phyloP scores from a whole-genome alignment of 2,888 invertebrate genomes.

The Coleophora flavipennella region DNA sequence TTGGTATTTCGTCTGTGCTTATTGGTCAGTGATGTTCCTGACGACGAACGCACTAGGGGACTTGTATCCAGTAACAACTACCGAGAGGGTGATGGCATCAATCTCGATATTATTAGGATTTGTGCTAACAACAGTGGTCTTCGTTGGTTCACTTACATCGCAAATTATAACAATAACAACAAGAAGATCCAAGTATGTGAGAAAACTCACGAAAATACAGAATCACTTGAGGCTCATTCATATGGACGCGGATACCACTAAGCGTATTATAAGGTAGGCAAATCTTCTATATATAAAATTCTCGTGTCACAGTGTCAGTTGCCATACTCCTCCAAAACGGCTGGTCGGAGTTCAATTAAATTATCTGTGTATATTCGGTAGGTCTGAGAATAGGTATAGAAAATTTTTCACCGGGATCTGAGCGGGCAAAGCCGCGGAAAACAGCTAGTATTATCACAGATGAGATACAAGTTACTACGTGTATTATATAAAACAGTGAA shows the following conservation, averaged over 20 bases:
- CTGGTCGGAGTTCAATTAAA: no score
- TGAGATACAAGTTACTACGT: no score
- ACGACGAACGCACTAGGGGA: conserved; percentile 63
- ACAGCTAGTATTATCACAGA: no score
- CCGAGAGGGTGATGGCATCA: conserved; percentile 49
- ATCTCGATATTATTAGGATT: conserved; percentile 56
- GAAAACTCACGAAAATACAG: conserved; percentile 53
- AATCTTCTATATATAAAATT: no score
- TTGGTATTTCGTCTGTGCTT: conserved; percentile 61
- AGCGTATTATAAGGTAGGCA: conserved; percentile 50
- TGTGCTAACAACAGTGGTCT: conserved; percentile 57
- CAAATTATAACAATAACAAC: conserved; percentile 64
- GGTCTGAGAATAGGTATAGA: no score
- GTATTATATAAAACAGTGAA: no score
- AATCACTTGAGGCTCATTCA: conserved; percentile 56
- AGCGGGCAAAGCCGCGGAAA: no score
- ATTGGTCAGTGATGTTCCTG: conserved; percentile 61
- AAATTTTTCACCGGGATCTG: no score
- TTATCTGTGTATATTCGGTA: no score
- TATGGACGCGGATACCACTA: conserved; percentile 49
- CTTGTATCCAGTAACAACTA: conserved; percentile 53
- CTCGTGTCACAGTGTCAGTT: no score
- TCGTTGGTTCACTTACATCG: conserved; percentile 65
- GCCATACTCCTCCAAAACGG: no score
- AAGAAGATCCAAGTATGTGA: conserved; percentile 55